These are phyloP conservation scores for Taphrorychus bicolor DNA, from an alignment of 2,888 invertebrate genomes.

Conservation along the genomic window DNA sequence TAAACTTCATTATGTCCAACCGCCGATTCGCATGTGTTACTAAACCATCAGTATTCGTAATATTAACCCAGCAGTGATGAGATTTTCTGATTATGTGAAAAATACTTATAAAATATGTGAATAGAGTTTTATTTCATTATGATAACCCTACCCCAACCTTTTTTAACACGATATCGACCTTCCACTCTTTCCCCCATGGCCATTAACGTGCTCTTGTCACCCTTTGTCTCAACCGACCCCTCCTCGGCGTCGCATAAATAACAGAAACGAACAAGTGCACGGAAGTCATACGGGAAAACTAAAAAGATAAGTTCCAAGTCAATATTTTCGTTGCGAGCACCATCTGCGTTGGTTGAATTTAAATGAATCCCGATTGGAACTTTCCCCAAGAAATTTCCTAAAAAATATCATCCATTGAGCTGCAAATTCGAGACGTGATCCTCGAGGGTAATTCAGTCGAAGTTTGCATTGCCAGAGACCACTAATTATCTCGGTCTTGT, in stretches of 20 bases:
- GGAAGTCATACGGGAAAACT: conserved; percentile 24
- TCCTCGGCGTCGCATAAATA: conserved; percentile 20
- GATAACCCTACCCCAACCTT: conserved; percentile 6
- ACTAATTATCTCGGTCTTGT: conserved; percentile 4
- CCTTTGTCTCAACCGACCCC: conserved; percentile 32
- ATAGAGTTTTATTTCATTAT: not conserved
- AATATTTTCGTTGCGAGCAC: conserved; percentile 30
- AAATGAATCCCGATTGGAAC: conserved; percentile 10
- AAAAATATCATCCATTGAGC: no score
- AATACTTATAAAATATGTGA: not conserved
- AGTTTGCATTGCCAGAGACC: not conserved
- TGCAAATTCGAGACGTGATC: not conserved
- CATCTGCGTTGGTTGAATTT: conserved; percentile 13
- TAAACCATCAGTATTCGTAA: no score
- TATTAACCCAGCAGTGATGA: no score
- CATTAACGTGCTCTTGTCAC: conserved; percentile 25
- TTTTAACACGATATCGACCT: conserved; percentile 7
- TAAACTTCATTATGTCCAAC: no score
- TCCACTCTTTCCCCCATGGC: conserved; percentile 13
- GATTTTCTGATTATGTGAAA: no score
- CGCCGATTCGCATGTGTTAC: no score
- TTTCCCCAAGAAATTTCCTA: not conserved
- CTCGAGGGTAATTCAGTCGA: not conserved
- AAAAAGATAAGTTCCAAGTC: conserved; percentile 29
- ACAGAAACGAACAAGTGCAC: conserved; percentile 33